Conservation (phyloP, 2,888 invertebrate genomes). For the Lumbricus terrestris region DNA sequence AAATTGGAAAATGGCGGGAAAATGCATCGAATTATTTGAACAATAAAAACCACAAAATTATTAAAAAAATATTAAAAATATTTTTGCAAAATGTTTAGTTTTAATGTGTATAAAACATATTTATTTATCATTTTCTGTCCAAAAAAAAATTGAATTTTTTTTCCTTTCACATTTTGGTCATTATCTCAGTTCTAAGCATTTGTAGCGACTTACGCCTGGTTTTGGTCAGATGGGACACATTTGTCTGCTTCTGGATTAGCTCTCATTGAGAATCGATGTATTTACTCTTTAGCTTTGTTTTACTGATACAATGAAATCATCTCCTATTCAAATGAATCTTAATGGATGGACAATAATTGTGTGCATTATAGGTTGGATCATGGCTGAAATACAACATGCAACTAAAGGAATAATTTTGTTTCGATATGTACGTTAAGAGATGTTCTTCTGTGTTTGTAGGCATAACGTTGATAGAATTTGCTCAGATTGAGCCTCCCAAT, state of each 20-base stretch:
- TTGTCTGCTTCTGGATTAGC: not conserved
- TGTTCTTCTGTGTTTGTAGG: constrained; percentile 63
- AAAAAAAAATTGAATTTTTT: too few species aligned
- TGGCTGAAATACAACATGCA: not conserved
- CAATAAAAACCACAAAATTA: too few species aligned
- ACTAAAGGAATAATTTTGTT: not conserved
- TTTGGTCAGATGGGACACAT: too few species aligned
- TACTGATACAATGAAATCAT: not conserved
- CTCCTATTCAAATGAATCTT: not conserved
- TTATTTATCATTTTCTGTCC: too few species aligned
- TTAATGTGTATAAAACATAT: too few species aligned
- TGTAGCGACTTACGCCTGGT: too few species aligned
- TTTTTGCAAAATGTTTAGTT: too few species aligned
- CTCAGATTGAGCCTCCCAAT: constrained; percentile 98
- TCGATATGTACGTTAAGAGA: not conserved
- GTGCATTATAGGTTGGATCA: not conserved
- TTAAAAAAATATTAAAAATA: too few species aligned
- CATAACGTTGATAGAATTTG: constrained; percentile 96
- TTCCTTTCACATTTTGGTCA: too few species aligned
- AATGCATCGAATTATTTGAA: too few species aligned
- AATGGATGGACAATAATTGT: not conserved
- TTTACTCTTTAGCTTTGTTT: not conserved
- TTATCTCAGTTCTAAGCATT: too few species aligned
- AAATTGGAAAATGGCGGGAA: too few species aligned
- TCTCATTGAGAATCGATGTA: not conserved